These are phyloP conservation scores for Tangara arthus DNA, from an alignment of 2,797 vertebrate genomes.

Conservation along the genomic window DNA sequence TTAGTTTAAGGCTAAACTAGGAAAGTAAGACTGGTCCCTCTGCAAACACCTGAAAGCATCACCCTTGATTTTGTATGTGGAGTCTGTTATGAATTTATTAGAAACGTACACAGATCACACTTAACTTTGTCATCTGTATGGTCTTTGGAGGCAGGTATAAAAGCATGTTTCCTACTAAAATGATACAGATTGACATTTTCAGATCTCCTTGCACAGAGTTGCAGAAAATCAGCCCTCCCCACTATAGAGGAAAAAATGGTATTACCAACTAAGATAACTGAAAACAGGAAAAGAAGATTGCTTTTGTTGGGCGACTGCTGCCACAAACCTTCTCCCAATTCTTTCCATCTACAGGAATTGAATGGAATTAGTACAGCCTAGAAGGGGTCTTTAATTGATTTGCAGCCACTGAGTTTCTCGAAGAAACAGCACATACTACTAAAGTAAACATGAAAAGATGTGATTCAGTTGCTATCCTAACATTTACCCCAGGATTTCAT, in stretches of 20 bases:
- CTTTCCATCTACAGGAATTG: not conserved
- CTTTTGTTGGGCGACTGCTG: not conserved
- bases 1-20: not conserved
- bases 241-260: not conserved
- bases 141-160: not conserved
- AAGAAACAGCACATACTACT: not conserved
- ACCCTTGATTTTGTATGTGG: not conserved
- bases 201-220: not conserved
- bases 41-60: not conserved
- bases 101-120: not conserved
- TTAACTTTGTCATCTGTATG: not conserved
- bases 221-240: not conserved
- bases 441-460: not conserved
- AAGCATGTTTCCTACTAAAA: not conserved
- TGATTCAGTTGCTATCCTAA: not conserved
- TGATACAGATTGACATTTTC: not conserved
- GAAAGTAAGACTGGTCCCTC: not conserved
- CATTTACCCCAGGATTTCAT: not conserved
- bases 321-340: not conserved
- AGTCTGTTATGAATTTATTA: not conserved
- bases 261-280: not conserved
- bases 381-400: not conserved
- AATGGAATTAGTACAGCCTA: not conserved
- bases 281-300: not conserved
- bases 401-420: not conserved